Base-by-base conservation (phyloP, 2,113 vertebrate genomes). In the Saguinus imperator region DNA sequence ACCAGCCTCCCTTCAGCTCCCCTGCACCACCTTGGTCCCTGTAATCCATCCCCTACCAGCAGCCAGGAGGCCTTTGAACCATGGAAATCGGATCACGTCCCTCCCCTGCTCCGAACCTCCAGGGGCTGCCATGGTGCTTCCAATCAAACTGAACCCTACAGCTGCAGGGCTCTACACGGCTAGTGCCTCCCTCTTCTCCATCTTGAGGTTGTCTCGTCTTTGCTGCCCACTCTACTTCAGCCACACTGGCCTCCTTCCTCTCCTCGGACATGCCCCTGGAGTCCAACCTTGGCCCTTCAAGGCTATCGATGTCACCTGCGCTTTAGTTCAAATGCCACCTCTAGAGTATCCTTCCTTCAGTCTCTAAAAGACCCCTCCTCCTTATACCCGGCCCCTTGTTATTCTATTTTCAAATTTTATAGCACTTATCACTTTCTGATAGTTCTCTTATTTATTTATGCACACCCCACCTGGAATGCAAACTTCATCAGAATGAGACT, bases 131-230 rank as follows among this genome's bases (percentile, higher is more conserved):
- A 1, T 32, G 40, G 27, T 4, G 20, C 55, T 89, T 55, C 29
- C 58, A 94, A n/a, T 37, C 81, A 72, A 92, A n/a, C 35, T 66
- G 45, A 50, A 50, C 40, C 29, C 57, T 72, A 8, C 0, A 4
- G 25, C 35, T 0, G 6, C 13, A 0, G 21, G 25, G 64, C 61
- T 87, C 25, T 9, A 0, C 3, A 3, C 9, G 8, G 12, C 21
- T 0, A 0, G 55, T 18, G 13, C 29, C 48, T 66, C 32, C 0
- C 1, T 18, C 23, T 43, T 61, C 35, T 32, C 61, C 35, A 10
- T 64, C 43, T 32, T 20, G 45, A 93, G 21, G 64, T 43, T 2
- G 0, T 8, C 8, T 17, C 32, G 1, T 81, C 79, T 50, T 45
- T 32, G 17, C 55, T 76, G 77, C 32, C 81, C 55, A 13, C 43